Evolutionary conservation across 2,113 vertebrate genomes (phyloP), one percentile per base, ranked within the genome.

Genomic region (Python bivittatus): DNA sequence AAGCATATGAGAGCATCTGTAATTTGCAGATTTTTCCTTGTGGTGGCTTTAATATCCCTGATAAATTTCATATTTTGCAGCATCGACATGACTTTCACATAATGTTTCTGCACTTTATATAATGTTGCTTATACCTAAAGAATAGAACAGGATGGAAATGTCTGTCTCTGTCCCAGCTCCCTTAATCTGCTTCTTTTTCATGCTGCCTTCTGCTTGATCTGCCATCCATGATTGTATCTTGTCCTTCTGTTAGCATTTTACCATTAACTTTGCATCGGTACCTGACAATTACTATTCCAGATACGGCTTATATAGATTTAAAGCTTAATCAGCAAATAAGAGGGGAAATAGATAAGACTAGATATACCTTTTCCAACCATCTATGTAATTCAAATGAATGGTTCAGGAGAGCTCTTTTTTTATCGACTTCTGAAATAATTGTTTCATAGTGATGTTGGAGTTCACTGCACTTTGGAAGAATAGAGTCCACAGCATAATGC

Each of bases 401-500:
- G 93, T 97, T 97, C 17, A 99, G 98, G 57, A 97, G 97, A 33
- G 97, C 97, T 92, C 98, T 98, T 94, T 96, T 98, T 93, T 91
- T 94, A 91, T 93, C 97, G 89, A 97, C 94, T 25, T 97, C 97
- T 0, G 94, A 56, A 48, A 94, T 89, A 13, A 99, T 94, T 27
- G 95, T 96, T 93, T 98, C 98, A 38, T 97, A 98, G 88, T 98
- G 95, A 53, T 96, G 89, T 94, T 97, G 97, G 88, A 99, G 98
- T 96, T 99, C 99, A 10, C 94, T 97, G 96, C 99, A 99, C 97
- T 99, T 99, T 93, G 99, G 99, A 92, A 97, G 97, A 95, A 99
- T 98, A 89, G 99, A 99, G 96, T 99, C 99, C 94, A 99, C 98
- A 0, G 99, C 99, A 1, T 99, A 99, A 96, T 99, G 99, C 33